These are phyloP conservation scores for Acleris cristana DNA, from an alignment of 2,888 invertebrate genomes.

Conservation along the genomic window DNA sequence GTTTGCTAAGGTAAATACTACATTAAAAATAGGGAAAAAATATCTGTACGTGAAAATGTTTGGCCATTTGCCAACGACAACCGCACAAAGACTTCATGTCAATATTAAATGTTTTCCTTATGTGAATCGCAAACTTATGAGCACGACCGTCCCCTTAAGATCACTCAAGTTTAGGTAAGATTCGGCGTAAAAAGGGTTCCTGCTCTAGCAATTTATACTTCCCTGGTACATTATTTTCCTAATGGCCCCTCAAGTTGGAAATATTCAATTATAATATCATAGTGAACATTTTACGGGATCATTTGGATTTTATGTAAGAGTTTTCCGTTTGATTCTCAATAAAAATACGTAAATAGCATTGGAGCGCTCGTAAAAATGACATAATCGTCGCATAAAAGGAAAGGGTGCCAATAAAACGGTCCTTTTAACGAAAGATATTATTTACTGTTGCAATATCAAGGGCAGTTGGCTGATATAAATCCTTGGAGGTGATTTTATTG, in stretches of 20 bases:
- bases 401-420: constrained; percentile 76
- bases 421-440: constrained; percentile 76
- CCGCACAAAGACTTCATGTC: constrained; percentile 11
- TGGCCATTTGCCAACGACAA: constrained; percentile 3
- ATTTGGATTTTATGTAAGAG: constrained; percentile 43
- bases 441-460: constrained; percentile 74
- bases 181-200: constrained; percentile 12
- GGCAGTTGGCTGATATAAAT: constrained; percentile 60
- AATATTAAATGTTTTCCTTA: constrained; percentile 24
- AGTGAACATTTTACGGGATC: constrained; percentile 35
- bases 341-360: constrained; percentile 67
- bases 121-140: constrained; percentile 16
- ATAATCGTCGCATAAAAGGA: constrained; percentile 76
- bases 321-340: constrained; percentile 68
- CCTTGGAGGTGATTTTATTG: constrained; percentile 60
- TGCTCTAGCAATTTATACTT: constrained; percentile 6
- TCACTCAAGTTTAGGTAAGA: constrained; percentile 12
- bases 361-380: constrained; percentile 73
- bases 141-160: constrained; percentile 8
- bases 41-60: neutral
- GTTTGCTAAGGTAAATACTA: constrained; percentile 1
- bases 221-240: constrained; percentile 9
- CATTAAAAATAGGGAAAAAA: neutral
- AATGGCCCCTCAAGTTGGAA: constrained; percentile 23
- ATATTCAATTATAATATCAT: constrained; percentile 36